Conservation (phyloP, 2,113 vertebrate genomes). For the Fukomys damarensis region DNA sequence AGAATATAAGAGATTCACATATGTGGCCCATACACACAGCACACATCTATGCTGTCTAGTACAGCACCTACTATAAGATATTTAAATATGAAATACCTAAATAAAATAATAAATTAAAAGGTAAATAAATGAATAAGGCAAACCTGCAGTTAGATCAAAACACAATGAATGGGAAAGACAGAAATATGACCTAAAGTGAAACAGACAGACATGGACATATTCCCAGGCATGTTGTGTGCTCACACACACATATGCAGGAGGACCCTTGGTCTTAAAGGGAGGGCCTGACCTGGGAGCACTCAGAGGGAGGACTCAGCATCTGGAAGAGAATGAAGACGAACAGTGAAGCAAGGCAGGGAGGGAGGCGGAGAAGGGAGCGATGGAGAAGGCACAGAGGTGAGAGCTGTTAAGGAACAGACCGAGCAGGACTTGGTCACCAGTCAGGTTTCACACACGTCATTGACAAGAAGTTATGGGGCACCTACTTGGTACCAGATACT, state of each 20-base stretch:
- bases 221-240: not conserved
- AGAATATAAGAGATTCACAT: not conserved
- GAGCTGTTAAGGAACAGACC: not conserved
- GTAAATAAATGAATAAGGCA: slow-evolving; percentile 27
- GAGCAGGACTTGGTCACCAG: not conserved
- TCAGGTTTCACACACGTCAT: rapidly evolving
- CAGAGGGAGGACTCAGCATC: not conserved
- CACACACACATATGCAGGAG: not conserved
- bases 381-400: not conserved
- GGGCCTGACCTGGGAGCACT: not conserved
- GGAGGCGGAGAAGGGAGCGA: not conserved
- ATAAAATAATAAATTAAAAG: slow-evolving; percentile 8
- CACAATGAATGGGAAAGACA: not conserved
- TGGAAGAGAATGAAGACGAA: not conserved
- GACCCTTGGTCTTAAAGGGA: not conserved
- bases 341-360: too few species aligned
- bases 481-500: not conserved
- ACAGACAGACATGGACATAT: not conserved
- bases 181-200: not conserved
- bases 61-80: not conserved
- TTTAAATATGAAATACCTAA: slow-evolving; percentile 2
- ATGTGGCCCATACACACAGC: not conserved
- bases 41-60: not conserved
- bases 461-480: not conserved
- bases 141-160: not conserved